Evolutionary conservation across 2,797 vertebrate genomes (phyloP).

Genomic region (Craterocephalus amniculus): DNA sequence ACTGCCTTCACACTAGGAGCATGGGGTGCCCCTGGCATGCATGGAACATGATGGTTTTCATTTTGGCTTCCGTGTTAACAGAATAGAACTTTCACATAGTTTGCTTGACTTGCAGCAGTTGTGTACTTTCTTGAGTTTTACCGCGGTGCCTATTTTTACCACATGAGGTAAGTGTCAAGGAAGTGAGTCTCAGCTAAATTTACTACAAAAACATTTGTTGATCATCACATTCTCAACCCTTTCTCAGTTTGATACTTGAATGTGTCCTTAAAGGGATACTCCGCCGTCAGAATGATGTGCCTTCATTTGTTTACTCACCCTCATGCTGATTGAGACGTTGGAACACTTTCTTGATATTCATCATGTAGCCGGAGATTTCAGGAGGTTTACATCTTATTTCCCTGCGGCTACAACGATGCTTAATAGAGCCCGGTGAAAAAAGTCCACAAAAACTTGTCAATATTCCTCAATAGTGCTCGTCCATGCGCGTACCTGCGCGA

Average conservation of each 20-base stretch:
- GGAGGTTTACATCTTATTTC: too few species aligned
- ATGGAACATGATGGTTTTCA: background rate
- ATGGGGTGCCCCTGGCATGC: background rate
- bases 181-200: background rate
- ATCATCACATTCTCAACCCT: background rate
- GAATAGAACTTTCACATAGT: background rate
- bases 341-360: too few species aligned
- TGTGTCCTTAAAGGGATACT: conserved; percentile 29
- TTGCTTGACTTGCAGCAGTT: background rate
- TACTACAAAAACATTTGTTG: background rate
- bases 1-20: background rate
- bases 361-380: too few species aligned
- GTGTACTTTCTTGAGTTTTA: background rate
- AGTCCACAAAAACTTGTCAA: too few species aligned
- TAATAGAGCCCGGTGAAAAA: too few species aligned
- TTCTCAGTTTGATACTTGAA: background rate
- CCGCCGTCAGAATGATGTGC: too few species aligned
- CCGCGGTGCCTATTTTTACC: background rate
- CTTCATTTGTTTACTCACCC: too few species aligned
- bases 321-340: too few species aligned
- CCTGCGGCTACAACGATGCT: too few species aligned
- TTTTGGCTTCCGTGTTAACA: background rate
- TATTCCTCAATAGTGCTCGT: too few species aligned
- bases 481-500: too few species aligned
- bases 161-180: background rate